Conservation (phyloP, 2,888 invertebrate species). For the Aphelenchoides bicaudatus region DNA sequence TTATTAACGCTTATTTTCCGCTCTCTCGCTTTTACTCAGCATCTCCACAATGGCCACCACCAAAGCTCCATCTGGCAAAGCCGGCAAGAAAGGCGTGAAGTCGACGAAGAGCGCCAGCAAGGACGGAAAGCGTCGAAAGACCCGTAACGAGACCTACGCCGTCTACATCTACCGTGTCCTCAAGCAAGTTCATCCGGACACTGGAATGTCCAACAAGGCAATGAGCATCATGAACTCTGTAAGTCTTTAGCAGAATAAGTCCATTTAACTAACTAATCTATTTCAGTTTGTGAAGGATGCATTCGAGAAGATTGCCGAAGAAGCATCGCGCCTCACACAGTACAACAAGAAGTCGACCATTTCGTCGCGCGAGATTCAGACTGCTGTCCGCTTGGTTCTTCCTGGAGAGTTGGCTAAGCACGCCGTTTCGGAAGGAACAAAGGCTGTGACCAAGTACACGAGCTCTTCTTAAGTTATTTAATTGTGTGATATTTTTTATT, state of each 20-base stretch:
- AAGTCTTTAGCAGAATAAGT: no score
- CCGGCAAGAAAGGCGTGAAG: conserved; percentile 59
- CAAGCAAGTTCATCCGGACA: conserved; percentile 67
- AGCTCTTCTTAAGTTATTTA: conserved; percentile 58
- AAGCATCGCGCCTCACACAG: conserved; percentile 66
- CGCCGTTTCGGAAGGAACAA: conserved; percentile 69
- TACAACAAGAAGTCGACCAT: conserved; percentile 71
- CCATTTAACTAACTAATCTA: no score
- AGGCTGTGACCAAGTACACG: conserved; percentile 68
- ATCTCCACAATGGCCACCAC: no score
- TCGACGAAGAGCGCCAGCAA: conserved; percentile 44
- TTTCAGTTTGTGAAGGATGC: conserved; percentile 74
- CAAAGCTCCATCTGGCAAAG: conserved; percentile 53
- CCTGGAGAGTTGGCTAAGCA: no score
- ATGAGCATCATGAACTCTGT: conserved; percentile 74
- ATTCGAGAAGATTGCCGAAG: conserved; percentile 70
- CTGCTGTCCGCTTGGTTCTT: conserved; percentile 70
- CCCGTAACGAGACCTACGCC: conserved; percentile 54
- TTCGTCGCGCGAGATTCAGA: conserved; percentile 72
- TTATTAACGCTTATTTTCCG: no score
- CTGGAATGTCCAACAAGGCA: conserved; percentile 71
- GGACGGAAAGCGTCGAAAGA: conserved; percentile 48
- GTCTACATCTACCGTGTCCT: conserved; percentile 69
- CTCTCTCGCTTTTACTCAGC: no score
- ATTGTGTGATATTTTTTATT: no score